phyloP scores from a whole-genome alignment of 2,113 vertebrate species.

The Rhombomys opimus region DNA sequence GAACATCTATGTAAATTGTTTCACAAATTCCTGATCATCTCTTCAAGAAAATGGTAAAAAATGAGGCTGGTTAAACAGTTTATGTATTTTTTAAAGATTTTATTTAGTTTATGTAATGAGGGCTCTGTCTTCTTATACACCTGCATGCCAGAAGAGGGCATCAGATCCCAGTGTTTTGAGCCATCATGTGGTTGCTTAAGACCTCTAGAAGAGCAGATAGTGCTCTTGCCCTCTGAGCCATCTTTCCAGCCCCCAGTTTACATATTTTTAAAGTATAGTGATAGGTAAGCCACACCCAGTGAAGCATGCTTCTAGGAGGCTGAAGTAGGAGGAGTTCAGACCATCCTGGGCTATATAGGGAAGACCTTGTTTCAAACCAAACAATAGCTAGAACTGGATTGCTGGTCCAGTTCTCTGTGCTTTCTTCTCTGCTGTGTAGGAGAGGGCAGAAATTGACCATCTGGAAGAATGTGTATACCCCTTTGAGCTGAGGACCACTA shows the following conservation, averaged over 20 bases:
- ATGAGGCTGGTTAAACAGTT: not conserved
- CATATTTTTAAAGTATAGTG: slow-evolving; percentile 22
- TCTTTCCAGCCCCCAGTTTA: not conserved
- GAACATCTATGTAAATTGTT: slow-evolving; percentile 22
- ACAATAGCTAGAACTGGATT: not conserved
- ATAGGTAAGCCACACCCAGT: not conserved
- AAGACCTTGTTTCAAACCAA: not conserved
- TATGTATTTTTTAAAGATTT: not conserved
- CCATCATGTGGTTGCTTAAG: no score
- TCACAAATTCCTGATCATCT: slow-evolving; percentile 41
- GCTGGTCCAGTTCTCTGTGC: not conserved
- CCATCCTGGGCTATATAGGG: not conserved
- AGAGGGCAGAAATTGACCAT: not conserved
- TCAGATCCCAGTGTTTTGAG: no score
- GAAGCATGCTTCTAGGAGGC: not conserved
- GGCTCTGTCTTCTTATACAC: no score
- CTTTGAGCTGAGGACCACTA: not conserved
- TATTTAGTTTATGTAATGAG: no score
- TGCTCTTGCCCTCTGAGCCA: no score
- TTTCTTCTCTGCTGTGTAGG: slow-evolving; percentile 12
- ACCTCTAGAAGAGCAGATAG: no score
- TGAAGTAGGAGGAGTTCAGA: not conserved
- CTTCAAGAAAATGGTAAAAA: not conserved
- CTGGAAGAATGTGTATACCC: not conserved
- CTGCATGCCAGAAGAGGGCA: no score